Conservation (phyloP, 53 echinoderm and acorn worm species). For the Temnopleurus reevesii region DNA sequence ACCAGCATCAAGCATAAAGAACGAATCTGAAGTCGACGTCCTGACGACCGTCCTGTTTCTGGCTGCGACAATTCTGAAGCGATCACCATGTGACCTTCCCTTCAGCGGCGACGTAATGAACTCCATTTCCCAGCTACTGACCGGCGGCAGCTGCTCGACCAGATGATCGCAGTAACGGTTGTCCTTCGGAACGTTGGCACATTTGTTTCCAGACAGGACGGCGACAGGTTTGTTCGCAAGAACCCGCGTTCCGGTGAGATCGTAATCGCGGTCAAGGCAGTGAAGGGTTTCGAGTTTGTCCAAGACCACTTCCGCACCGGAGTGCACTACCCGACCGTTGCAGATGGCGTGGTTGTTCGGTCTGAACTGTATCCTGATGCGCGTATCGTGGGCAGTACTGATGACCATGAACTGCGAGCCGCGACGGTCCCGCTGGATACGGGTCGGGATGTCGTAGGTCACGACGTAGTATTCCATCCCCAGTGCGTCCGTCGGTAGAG, state of each 20-base stretch:
- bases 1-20: slow-evolving; percentile 65
- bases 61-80: slow-evolving; percentile 84
- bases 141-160: slow-evolving; percentile 86
- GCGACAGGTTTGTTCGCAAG: slow-evolving; percentile 70
- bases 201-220: slow-evolving; percentile 88
- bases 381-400: slow-evolving; percentile 70
- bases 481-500: slow-evolving; percentile 78
- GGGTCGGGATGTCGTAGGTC: slow-evolving; percentile 75
- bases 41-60: slow-evolving; percentile 68
- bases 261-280: slow-evolving; percentile 69
- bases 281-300: slow-evolving; percentile 64
- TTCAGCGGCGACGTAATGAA: slow-evolving; percentile 88
- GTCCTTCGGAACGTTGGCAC: slow-evolving; percentile 78
- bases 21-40: not conserved
- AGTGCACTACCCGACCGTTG: slow-evolving; percentile 42
- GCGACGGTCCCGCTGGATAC: slow-evolving; percentile 69
- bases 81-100: slow-evolving; percentile 73
- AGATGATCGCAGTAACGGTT: slow-evolving; percentile 79
- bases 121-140: slow-evolving; percentile 80
- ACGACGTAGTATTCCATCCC: slow-evolving; percentile 84
- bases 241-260: slow-evolving; percentile 87
- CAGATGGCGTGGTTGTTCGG: slow-evolving; percentile 49
- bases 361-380: slow-evolving; percentile 53
- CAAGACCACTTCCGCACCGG: slow-evolving; percentile 47
- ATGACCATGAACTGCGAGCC: slow-evolving; percentile 91